Evolutionary conservation across 2,888 invertebrate genomes (phyloP), one percentile per base, ranked within the genome.

Genomic region (Agrypnus murinus): DNA sequence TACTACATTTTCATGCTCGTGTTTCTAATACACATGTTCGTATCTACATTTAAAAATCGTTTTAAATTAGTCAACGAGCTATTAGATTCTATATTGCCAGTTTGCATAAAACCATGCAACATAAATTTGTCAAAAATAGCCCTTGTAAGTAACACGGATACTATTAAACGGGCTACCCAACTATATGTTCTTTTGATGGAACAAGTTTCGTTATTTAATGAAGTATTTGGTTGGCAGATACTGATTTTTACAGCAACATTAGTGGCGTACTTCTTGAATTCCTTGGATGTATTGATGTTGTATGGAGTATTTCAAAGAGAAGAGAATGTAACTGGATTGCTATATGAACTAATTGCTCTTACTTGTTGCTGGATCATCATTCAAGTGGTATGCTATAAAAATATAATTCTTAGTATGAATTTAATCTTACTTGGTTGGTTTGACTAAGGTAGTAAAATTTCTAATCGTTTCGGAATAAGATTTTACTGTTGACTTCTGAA

Each of bases 211-310:
- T 10, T 58, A 5, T 58, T 58, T 19, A 58, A 58, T 38, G 6
- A n/a, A n/a, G 36, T 58, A 38, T 58, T 58, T 40, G 58, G 58
- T 3, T 58, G 58, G 58, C 58, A 58, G 36, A 38, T 58, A 17
- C 15, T 58, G 15, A 7, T 58, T 2, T 6, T 58, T 10, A 14
- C 36, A 9, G 58, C 15, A 10, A 38, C 12, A 0, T 17, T 58
- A 14, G 5, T 58, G n/a, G 14, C 32, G 15, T 17, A 19, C 17
- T 17, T 58, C 0, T 10, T 53, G 12, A 32, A 53, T 34, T 53
- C 53, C 2, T 25, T 25, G 25, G 25, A 25, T 5, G 5, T 25
- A 25, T 25, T 25, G 25, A 25, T 25, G 5, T 25, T 25, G 5
- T 25, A 3, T 25, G 25, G 25, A 25, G 25, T 25, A 25, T 25